A percentile compares a stretch with the other conserved stretches of the same genome.
Evolutionary conservation across 1,140 invertebrate species (phyloP).

Genomic region (Drosophila saltans): DNA sequence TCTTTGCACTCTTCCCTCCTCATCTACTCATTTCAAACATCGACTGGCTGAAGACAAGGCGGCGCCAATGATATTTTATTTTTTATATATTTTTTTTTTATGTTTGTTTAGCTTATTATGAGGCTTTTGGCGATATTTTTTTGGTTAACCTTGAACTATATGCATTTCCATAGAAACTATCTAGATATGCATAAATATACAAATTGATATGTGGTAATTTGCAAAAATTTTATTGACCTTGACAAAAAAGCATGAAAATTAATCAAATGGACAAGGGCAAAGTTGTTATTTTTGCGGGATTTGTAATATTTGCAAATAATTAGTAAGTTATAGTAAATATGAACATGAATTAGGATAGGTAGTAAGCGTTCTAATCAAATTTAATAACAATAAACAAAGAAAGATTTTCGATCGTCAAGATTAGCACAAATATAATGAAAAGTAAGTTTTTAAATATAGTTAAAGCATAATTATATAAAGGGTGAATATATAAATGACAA

Average conservation of each 20-base stretch:
- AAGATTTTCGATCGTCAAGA: too few species aligned
- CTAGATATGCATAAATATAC: constrained; percentile 3
- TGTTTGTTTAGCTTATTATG: constrained; percentile 72
- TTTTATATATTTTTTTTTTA: constrained; percentile 14
- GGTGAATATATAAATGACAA: too few species aligned
- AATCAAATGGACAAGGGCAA: too few species aligned
- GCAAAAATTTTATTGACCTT: constrained; percentile 49
- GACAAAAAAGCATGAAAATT: neutral
- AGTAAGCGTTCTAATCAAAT: too few species aligned
- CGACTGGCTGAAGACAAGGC: constrained; percentile 42
- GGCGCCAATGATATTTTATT: constrained; percentile 23
- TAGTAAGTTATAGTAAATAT: too few species aligned
- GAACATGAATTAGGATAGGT: too few species aligned
- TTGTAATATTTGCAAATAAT: too few species aligned
- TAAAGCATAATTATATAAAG: too few species aligned
- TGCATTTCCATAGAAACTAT: constrained; percentile 27
- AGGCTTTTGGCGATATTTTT: constrained; percentile 57
- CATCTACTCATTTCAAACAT: neutral
- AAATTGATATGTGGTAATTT: constrained; percentile 42
- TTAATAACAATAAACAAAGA: too few species aligned
- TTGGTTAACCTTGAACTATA: constrained; percentile 73
- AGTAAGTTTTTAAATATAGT: too few species aligned
- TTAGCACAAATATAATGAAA: too few species aligned
- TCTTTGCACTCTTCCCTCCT: neutral
- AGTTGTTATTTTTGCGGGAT: too few species aligned